Conservation (phyloP, 1,140 invertebrate genomes). For the Oscheius sp. region DNA sequence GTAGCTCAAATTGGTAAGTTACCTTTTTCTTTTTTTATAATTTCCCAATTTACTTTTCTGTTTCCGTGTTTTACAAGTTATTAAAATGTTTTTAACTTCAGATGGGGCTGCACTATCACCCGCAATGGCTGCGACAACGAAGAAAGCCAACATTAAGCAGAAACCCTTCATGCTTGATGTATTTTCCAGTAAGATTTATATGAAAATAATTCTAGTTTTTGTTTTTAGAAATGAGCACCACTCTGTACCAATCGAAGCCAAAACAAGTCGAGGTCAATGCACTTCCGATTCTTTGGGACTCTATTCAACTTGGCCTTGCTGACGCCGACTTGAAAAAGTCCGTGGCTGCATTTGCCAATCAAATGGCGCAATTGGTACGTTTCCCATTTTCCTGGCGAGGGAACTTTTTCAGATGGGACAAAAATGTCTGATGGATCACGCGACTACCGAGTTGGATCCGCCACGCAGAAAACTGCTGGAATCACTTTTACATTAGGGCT, state of each 20-base stretch:
- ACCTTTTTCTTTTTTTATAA: neutral
- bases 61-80: neutral
- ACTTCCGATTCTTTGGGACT: neutral
- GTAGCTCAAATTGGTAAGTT: conserved; percentile 20
- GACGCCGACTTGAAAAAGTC: neutral
- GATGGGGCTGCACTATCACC: conserved; percentile 20
- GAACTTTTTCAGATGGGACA: conserved; percentile 16
- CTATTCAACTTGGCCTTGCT: neutral
- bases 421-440: conserved; percentile 9
- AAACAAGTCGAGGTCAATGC: conserved; percentile 36
- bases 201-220: neutral
- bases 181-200: conserved; percentile 6
- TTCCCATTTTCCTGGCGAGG: neutral
- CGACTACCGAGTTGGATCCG: conserved; percentile 22
- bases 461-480: conserved; percentile 21
- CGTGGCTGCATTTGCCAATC: neutral
- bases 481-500: neutral
- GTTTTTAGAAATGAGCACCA: conserved; percentile 24
- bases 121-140: conserved; percentile 23
- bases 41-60: neutral
- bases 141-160: conserved; percentile 34
- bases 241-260: conserved; percentile 14
- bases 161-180: conserved; percentile 21
- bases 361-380: neutral
- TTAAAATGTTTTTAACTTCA: neutral